A percentile compares a stretch with the other conserved stretches of the same genome.
Evolutionary conservation across 1,140 invertebrate species (phyloP).

Genomic region (Idris sp.): DNA sequence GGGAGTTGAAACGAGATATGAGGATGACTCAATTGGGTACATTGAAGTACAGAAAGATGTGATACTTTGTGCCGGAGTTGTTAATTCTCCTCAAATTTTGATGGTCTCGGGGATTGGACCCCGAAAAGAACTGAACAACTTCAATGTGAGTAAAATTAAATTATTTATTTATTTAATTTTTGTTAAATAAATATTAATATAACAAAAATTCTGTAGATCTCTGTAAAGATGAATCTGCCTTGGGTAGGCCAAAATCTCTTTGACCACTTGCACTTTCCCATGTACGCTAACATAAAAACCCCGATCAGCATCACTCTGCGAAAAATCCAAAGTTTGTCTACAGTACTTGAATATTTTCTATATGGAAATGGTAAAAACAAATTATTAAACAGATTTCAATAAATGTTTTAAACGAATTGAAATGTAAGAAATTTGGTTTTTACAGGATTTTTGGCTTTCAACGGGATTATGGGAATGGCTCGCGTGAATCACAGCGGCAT

Average conservation of each 20-base stretch:
- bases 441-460: constrained; percentile 77
- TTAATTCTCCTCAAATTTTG: constrained; percentile 85
- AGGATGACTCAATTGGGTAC: constrained; percentile 71
- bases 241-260: constrained; percentile 83
- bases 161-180: no score
- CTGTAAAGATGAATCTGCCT: constrained; percentile 77
- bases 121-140: constrained; percentile 73
- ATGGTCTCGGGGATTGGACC: constrained; percentile 85
- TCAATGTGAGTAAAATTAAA: constrained; percentile 63
- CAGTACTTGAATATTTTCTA: constrained; percentile 81
- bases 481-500: constrained; percentile 78
- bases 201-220: no score
- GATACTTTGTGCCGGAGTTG: constrained; percentile 84
- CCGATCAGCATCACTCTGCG: constrained; percentile 82
- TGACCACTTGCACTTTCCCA: constrained; percentile 85
- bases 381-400: no score
- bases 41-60: constrained; percentile 83
- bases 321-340: constrained; percentile 80
- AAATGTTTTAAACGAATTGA: no score
- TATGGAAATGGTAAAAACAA: constrained; percentile 79
- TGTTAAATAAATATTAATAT: no score
- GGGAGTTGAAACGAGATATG: constrained; percentile 79
- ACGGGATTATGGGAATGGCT: constrained; percentile 80
- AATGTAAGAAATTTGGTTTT: no score
- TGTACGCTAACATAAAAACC: constrained; percentile 82